Conservation (phyloP, 2,113 vertebrate genomes). For the Scartelaos histophorus region DNA sequence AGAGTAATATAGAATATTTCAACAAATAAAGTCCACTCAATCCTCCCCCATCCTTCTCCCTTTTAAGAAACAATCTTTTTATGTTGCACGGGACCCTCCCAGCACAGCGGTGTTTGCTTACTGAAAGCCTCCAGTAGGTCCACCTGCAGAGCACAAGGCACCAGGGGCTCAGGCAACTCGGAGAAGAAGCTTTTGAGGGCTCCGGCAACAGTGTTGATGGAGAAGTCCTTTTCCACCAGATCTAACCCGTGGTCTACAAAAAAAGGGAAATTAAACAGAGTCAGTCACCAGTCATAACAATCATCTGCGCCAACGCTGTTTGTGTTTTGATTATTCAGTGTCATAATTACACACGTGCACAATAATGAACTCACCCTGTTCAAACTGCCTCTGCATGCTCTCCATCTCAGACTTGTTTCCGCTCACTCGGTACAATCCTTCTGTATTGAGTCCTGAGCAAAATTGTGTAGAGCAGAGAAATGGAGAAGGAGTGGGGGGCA, state of each 20-base stretch:
- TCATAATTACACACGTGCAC: slow-evolving; percentile 48
- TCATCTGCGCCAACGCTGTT: slow-evolving; percentile 28
- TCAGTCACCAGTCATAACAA: slow-evolving; percentile 19
- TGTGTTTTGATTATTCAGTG: slow-evolving; percentile 41
- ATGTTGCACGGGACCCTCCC: slow-evolving; percentile 54
- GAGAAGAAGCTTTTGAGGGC: slow-evolving; percentile 97
- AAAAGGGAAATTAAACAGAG: slow-evolving; percentile 14
- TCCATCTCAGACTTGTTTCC: slow-evolving; percentile 98
- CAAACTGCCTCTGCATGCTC: slow-evolving; percentile 94
- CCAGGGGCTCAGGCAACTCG: slow-evolving; percentile 90
- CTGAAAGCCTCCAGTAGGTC: slow-evolving; percentile 88
- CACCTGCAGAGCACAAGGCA: slow-evolving; percentile 88
- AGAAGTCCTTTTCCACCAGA: slow-evolving; percentile 93
- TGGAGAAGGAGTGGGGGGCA: slow-evolving; percentile 15
- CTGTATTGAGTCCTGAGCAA: slow-evolving; percentile 86
- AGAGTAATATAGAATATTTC: slow-evolving; percentile 7
- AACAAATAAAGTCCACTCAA: slow-evolving; percentile 25
- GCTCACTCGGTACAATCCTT: slow-evolving; percentile 93
- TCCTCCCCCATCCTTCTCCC: slow-evolving; percentile 30
- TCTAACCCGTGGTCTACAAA: slow-evolving; percentile 87
- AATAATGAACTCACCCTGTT: slow-evolving; percentile 84
- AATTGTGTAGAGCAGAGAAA: slow-evolving; percentile 22
- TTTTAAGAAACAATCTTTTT: slow-evolving; percentile 55
- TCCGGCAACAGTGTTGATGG: slow-evolving; percentile 93
- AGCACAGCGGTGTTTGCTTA: slow-evolving; percentile 79